phyloP scores from a whole-genome alignment of 1,140 invertebrate species.

The Akabosia matsudoensis region DNA sequence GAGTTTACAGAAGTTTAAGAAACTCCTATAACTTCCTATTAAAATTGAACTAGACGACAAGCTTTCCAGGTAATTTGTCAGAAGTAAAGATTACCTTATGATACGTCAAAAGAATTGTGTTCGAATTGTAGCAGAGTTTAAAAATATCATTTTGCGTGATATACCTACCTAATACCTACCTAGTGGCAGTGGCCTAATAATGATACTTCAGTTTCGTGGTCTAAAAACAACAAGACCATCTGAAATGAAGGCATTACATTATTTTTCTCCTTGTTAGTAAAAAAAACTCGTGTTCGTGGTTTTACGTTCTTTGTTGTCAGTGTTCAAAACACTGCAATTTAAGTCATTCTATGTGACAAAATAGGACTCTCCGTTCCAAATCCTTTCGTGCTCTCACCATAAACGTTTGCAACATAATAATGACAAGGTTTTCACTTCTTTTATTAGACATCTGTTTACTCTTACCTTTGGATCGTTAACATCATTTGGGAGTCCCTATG shows the following conservation, averaged over 20 bases:
- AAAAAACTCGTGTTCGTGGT: background rate
- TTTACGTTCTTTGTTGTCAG: background rate
- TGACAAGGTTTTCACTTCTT: conserved; percentile 7
- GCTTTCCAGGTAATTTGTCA: too few species aligned
- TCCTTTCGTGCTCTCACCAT: background rate
- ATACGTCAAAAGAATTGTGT: too few species aligned
- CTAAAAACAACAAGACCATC: background rate
- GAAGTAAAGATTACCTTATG: too few species aligned
- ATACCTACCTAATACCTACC: too few species aligned
- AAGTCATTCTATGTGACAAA: background rate
- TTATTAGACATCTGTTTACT: background rate
- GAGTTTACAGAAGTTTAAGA: too few species aligned
- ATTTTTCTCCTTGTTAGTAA: background rate
- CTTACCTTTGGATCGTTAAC: background rate
- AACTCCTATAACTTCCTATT: background rate
- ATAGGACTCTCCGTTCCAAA: background rate
- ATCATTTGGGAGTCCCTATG: background rate
- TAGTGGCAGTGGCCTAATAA: too few species aligned
- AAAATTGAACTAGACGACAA: background rate
- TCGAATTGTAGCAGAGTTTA: too few species aligned
- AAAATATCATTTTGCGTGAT: too few species aligned
- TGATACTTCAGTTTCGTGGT: background rate
- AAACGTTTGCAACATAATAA: background rate
- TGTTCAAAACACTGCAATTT: background rate
- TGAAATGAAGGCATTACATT: background rate